Percentiles rank a stretch among this genome's conserved stretches.
Conservation (phyloP, 1,140 invertebrate genomes). For the Aphidius gifuensis region DNA sequence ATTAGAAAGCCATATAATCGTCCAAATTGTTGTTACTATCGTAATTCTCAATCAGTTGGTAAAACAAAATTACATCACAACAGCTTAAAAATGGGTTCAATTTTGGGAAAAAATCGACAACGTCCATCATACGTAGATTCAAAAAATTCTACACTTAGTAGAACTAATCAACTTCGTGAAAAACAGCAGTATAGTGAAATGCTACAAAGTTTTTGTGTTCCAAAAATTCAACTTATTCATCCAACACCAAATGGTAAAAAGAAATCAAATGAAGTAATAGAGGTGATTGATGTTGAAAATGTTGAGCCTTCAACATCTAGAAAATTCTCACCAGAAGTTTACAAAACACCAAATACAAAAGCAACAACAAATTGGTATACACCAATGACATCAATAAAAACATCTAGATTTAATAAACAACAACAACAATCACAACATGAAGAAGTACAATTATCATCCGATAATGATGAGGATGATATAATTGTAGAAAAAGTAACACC, state of each 20-base stretch:
- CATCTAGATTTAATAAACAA: not conserved
- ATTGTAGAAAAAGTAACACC: not conserved
- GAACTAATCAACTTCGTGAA: constrained; percentile 36
- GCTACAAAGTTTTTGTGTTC: constrained; percentile 39
- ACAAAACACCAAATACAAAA: constrained; percentile 7
- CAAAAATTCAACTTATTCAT: constrained; percentile 26
- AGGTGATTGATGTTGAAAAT: constrained; percentile 41
- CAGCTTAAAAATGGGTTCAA: constrained; percentile 15
- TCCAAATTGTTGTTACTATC: constrained; percentile 10
- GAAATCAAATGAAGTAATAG: constrained; percentile 24
- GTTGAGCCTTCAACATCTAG: constrained; percentile 14
- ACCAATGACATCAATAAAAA: not conserved
- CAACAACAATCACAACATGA: not conserved
- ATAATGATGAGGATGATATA: constrained; percentile 6
- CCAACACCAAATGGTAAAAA: constrained; percentile 25
- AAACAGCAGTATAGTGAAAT: constrained; percentile 43
- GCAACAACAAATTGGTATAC: not conserved
- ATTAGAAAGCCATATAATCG: constrained; percentile 20
- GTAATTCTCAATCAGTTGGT: constrained; percentile 19
- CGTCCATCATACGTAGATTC: not conserved
- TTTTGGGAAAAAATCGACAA: constrained; percentile 16
- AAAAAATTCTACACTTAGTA: constrained; percentile 31
- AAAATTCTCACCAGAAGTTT: constrained; percentile 4
- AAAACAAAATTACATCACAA: not conserved
- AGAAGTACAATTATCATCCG: constrained; percentile 11